Percentiles rank a stretch among this genome's conserved stretches.
Evolutionary conservation across 2,888 invertebrate genomes (phyloP).

Genomic region (Hemicrepidius hirtus): DNA sequence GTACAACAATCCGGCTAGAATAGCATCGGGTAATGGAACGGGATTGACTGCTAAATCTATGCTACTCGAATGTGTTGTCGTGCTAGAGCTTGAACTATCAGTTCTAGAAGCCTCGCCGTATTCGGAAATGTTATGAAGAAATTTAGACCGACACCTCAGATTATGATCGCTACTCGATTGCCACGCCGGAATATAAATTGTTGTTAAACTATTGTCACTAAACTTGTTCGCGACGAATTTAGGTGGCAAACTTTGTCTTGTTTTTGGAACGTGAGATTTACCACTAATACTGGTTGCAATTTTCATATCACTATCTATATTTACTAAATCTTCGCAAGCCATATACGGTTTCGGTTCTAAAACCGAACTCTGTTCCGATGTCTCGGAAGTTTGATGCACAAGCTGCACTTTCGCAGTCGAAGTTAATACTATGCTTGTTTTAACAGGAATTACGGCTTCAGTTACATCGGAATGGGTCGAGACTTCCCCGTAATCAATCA

Average conservation of each 20-base stretch:
- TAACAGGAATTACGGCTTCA: conserved; percentile 56
- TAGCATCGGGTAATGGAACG: conserved; percentile 71
- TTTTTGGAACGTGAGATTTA: conserved; percentile 65
- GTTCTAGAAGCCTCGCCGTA: conserved; percentile 35
- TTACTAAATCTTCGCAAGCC: conserved; percentile 81
- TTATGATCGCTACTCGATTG: conserved; percentile 70
- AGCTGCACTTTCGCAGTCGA: conserved; percentile 73
- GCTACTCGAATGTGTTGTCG: conserved; percentile 75
- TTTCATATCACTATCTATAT: conserved; percentile 78
- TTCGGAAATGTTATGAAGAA: conserved; percentile 37
- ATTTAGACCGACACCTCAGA: conserved; percentile 56
- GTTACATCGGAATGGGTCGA: conserved; percentile 49
- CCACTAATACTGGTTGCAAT: conserved; percentile 67
- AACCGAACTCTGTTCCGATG: conserved; percentile 78
- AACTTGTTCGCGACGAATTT: conserved; percentile 77
- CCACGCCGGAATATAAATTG: conserved; percentile 75
- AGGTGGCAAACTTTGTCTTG: conserved; percentile 81
- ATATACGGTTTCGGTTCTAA: conserved; percentile 75
- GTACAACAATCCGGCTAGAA: conserved; percentile 75
- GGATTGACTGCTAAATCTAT: conserved; percentile 74
- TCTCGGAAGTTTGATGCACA: conserved; percentile 70
- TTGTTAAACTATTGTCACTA: conserved; percentile 74
- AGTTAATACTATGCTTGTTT: conserved; percentile 71
- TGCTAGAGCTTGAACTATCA: conserved; percentile 59
- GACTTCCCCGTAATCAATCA: conserved; percentile 72